Percentiles rank a stretch among this genome's conserved stretches.
phyloP scores from a whole-genome alignment of 2,797 vertebrate species.

The Pseudocheirus occidentalis region DNA sequence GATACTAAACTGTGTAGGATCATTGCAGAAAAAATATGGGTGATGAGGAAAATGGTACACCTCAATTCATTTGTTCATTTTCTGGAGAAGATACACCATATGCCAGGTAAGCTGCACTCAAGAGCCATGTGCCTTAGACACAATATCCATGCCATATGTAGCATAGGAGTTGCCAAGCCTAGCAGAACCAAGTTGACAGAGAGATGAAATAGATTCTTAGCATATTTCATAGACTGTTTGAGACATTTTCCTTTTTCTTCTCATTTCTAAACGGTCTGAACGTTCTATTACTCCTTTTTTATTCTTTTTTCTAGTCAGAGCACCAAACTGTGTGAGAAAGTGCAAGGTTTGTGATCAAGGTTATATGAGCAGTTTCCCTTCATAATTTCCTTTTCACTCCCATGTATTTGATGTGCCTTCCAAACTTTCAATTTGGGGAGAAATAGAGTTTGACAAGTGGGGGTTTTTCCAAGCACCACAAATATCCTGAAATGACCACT shows the following conservation, averaged over 20 bases:
- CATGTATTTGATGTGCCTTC: not conserved
- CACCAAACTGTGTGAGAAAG: not conserved
- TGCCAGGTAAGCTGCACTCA: constrained; percentile 29
- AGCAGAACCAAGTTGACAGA: constrained; percentile 28
- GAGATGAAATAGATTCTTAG: constrained; percentile 11
- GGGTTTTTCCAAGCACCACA: not conserved
- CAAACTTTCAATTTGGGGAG: not conserved
- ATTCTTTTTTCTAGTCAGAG: not conserved
- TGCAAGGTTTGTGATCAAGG: not conserved
- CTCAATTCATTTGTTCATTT: constrained; percentile 12
- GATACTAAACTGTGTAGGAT: not conserved
- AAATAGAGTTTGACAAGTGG: not conserved
- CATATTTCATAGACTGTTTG: constrained; percentile 47
- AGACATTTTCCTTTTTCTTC: not conserved
- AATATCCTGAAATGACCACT: not conserved
- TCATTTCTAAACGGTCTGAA: not conserved
- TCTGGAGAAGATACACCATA: not conserved
- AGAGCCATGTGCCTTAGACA: constrained; percentile 1
- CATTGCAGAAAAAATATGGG: constrained; percentile 41
- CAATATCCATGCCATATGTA: not conserved
- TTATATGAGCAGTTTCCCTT: not conserved
- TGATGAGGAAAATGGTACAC: not conserved
- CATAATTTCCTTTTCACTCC: not conserved
- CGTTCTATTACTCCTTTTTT: not conserved
- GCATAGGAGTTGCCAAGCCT: constrained; percentile 2